phyloP scores from a whole-genome alignment of 1,140 invertebrate species.

The Bombus terrestris region DNA sequence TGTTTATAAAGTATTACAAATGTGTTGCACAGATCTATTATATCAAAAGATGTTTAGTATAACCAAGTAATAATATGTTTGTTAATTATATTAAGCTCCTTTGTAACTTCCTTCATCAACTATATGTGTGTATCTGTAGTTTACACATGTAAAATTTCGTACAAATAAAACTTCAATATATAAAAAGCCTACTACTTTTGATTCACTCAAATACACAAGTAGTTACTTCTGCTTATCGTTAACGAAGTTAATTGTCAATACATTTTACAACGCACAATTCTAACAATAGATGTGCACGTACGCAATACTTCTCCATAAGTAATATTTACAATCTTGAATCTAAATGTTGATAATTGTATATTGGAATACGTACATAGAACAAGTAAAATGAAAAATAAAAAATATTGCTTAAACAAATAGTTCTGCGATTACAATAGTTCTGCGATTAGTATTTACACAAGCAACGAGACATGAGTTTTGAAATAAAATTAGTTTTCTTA shows the following conservation, averaged over 20 bases:
- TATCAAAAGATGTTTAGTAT: background rate
- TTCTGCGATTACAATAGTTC: background rate
- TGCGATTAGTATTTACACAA: background rate
- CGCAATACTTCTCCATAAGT: background rate
- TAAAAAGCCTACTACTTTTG: background rate
- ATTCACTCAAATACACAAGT: background rate
- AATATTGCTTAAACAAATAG: background rate
- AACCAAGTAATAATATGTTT: background rate
- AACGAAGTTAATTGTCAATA: constrained; percentile 31
- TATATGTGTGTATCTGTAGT: background rate
- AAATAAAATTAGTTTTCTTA: background rate
- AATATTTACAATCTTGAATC: constrained; percentile 49
- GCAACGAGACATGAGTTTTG: background rate
- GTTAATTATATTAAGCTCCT: background rate
- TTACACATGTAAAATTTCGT: background rate
- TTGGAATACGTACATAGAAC: background rate
- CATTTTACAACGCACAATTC: constrained; percentile 45
- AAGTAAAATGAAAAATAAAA: background rate
- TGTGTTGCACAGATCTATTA: background rate
- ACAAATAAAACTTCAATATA: background rate
- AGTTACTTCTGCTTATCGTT: constrained; percentile 18
- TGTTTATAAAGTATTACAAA: background rate
- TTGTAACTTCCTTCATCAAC: background rate
- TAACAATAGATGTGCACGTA: background rate
- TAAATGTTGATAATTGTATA: background rate